phyloP scores from a whole-genome alignment of 2,888 invertebrate genomes.

The Athalia circularis region DNA sequence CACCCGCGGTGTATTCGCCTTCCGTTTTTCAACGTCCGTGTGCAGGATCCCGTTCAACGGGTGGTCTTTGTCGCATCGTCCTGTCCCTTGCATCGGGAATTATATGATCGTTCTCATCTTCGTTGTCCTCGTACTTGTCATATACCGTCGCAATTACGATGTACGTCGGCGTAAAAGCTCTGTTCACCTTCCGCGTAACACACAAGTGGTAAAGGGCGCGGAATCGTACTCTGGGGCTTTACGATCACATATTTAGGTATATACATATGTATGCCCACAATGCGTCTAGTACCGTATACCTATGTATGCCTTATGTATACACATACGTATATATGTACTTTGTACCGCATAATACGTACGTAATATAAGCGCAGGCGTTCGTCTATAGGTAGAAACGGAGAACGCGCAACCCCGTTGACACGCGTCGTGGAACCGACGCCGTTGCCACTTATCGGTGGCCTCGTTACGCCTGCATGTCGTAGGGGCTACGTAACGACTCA shows the following conservation, averaged over 20 bases:
- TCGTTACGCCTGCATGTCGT: slow-evolving; percentile 61
- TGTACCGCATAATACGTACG: not conserved
- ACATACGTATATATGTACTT: not conserved
- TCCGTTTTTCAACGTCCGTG: too few species aligned
- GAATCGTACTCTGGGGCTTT: not conserved
- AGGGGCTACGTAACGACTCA: slow-evolving; percentile 64
- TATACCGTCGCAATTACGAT: not conserved
- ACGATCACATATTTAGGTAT: not conserved
- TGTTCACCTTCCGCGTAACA: not conserved
- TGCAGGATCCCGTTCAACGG: too few species aligned
- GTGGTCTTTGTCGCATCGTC: not conserved
- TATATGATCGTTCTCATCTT: not conserved
- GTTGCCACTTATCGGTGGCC: slow-evolving; percentile 63
- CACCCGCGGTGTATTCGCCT: not conserved
- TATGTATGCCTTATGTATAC: not conserved
- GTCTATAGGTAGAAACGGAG: slow-evolving; percentile 37
- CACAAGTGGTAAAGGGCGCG: not conserved
- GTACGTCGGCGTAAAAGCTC: not conserved
- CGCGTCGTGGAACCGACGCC: slow-evolving; percentile 1
- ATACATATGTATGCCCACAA: not conserved
- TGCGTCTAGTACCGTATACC: not conserved
- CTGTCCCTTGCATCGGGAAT: not conserved
- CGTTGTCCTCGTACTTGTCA: not conserved
- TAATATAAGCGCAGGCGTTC: slow-evolving; percentile 20
- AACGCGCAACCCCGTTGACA: slow-evolving; percentile 54